phyloP scores from a whole-genome alignment of 2,888 invertebrate species.

The Balanococcus diminutus region DNA sequence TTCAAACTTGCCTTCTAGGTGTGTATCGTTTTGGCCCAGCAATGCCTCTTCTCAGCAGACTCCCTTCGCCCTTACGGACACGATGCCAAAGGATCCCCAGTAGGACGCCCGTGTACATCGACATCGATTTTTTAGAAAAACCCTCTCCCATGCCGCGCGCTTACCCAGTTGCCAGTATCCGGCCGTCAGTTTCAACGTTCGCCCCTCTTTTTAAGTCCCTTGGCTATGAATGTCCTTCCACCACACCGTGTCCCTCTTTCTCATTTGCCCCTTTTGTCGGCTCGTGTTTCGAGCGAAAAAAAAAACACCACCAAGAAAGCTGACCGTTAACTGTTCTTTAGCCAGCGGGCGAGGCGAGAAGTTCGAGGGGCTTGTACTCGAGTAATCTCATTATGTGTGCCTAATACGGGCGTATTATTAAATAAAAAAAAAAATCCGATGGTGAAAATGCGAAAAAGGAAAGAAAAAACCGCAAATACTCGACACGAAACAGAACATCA shows the following conservation, averaged over 20 bases:
- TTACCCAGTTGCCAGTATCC: slow-evolving; percentile 41
- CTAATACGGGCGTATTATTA: slow-evolving; percentile 38
- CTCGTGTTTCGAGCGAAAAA: slow-evolving; percentile 31
- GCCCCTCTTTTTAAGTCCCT: slow-evolving; percentile 52
- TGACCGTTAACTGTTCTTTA: slow-evolving; percentile 34
- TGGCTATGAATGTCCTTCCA: slow-evolving; percentile 51
- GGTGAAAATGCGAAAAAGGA: slow-evolving; percentile 7
- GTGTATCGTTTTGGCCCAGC: slow-evolving; percentile 45
- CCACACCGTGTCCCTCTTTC: slow-evolving; percentile 47
- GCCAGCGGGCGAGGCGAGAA: slow-evolving; percentile 26
- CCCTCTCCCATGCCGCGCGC: slow-evolving; percentile 19
- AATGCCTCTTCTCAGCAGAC: slow-evolving; percentile 38
- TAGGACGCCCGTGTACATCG: slow-evolving; percentile 53
- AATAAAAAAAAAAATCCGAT: slow-evolving; percentile 10
- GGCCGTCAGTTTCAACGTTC: slow-evolving; percentile 42
- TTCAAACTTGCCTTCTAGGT: background rate
- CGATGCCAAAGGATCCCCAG: slow-evolving; percentile 53
- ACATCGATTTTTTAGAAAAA: slow-evolving; percentile 52
- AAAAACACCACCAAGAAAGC: slow-evolving; percentile 31
- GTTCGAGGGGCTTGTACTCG: slow-evolving; percentile 38
- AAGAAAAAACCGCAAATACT: background rate
- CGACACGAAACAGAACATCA: background rate
- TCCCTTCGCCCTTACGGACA: slow-evolving; percentile 39
- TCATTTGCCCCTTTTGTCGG: slow-evolving; percentile 30
- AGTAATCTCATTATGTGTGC: slow-evolving; percentile 35